Percentiles rank a stretch among this genome's conserved stretches.
phyloP scores from a whole-genome alignment of 1,140 invertebrate genomes.

The Ips typographus region DNA sequence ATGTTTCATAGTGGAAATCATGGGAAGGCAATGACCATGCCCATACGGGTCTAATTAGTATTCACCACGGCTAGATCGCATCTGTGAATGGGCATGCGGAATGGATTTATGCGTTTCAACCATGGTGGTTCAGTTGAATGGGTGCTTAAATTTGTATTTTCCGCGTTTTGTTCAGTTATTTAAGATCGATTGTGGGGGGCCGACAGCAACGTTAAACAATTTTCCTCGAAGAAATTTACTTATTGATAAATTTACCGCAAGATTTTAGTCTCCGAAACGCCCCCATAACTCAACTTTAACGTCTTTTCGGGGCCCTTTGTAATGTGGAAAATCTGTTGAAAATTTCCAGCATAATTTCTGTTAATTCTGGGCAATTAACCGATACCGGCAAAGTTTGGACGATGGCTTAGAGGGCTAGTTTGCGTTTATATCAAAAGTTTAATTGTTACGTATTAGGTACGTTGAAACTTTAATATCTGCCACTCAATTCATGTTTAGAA shows the following conservation, averaged over 20 bases:
- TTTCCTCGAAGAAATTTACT: no score
- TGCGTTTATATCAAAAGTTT: constrained; percentile 29
- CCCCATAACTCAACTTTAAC: not conserved
- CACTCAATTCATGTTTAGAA: no score
- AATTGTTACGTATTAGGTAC: constrained; percentile 25
- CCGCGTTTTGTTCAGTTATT: constrained; percentile 13
- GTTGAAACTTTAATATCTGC: no score
- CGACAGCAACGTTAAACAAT: no score
- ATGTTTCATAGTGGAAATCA: no score
- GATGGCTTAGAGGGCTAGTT: constrained; percentile 21
- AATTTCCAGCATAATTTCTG: constrained; percentile 19
- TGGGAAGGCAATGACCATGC: not conserved
- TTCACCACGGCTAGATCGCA: constrained; percentile 13
- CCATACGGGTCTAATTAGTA: constrained; percentile 17
- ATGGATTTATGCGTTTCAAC: constrained; percentile 3
- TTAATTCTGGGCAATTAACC: constrained; percentile 28
- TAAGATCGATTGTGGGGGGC: constrained; percentile 7
- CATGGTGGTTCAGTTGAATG: constrained; percentile 16
- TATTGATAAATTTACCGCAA: constrained; percentile 4
- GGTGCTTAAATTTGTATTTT: constrained; percentile 20
- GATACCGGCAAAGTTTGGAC: constrained; percentile 15
- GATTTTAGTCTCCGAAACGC: not conserved
- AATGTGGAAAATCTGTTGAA: constrained; percentile 21
- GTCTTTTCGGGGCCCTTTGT: constrained; percentile 8
- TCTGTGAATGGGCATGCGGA: constrained; percentile 12